These are phyloP conservation scores for Oncorhynchus gorbuscha DNA, from an alignment of 2,113 vertebrate genomes.

Conservation along the genomic window DNA sequence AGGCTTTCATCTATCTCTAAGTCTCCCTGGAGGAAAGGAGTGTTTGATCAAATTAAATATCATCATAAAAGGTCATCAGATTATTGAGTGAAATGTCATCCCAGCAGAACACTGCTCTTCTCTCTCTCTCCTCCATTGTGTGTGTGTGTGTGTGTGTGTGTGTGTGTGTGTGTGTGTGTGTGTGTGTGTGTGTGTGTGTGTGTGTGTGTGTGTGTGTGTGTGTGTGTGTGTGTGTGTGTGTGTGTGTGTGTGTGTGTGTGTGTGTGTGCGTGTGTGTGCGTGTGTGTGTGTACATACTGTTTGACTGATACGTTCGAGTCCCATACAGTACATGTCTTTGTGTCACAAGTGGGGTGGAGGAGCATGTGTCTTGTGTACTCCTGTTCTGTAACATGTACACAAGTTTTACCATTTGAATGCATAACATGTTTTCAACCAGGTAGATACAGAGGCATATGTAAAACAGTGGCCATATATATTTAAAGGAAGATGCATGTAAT, in stretches of 20 bases:
- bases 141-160: neutral
- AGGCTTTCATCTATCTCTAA: neutral
- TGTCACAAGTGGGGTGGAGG: neutral
- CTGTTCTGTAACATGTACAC: no score
- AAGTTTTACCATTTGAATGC: neutral
- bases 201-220: no score
- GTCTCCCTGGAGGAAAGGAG: constrained; percentile 1
- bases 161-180: neutral
- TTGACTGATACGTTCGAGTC: neutral
- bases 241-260: neutral
- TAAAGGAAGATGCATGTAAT: no score
- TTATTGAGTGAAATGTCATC: constrained; percentile 19
- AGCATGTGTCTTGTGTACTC: neutral
- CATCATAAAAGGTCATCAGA: constrained; percentile 22
- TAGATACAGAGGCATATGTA: no score
- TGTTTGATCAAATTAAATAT: constrained; percentile 13
- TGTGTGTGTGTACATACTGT: neutral
- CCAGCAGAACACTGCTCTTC: constrained; percentile 1
- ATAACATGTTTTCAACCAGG: no score
- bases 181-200: no score
- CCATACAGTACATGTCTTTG: neutral
- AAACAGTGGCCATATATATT: no score
- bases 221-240: neutral
- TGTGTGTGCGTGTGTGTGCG: neutral
- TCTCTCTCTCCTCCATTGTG: neutral